Percentiles rank a stretch among this genome's conserved stretches.
phyloP scores from a whole-genome alignment of 2,113 vertebrate species.

The Vulpes vulpes region DNA sequence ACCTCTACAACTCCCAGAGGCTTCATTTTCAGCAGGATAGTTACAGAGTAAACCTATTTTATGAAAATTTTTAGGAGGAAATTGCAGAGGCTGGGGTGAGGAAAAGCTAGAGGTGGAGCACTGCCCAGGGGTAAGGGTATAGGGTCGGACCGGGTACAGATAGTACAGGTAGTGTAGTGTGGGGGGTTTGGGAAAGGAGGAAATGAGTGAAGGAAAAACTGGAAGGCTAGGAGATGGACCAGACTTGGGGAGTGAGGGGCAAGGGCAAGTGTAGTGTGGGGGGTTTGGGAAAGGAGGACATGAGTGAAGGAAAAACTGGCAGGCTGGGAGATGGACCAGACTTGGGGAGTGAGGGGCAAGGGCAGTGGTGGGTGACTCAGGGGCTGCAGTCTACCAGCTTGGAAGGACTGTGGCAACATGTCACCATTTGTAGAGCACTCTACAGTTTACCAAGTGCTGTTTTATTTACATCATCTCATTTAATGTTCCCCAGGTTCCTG shows the following conservation, averaged over 20 bases:
- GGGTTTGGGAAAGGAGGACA: neutral
- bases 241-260: neutral
- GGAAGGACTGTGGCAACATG: neutral
- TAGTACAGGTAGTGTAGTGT: no score
- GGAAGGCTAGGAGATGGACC: neutral
- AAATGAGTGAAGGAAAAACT: neutral
- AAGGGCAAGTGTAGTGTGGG: neutral
- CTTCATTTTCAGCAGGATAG: neutral
- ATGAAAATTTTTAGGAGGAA: neutral
- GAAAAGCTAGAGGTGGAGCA: neutral
- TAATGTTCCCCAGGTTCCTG: neutral
- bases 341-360: neutral
- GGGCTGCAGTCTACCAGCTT: neutral
- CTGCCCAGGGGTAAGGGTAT: neutral
- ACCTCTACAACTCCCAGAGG: neutral
- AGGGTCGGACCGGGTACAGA: neutral
- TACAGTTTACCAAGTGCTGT: conserved; percentile 8
- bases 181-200: neutral
- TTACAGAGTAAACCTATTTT: neutral
- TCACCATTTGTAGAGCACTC: neutral
- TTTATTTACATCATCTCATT: neutral
- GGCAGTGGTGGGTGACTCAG: neutral
- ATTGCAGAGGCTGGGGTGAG: neutral
- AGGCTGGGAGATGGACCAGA: neutral
- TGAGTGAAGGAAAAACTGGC: neutral